Evolutionary conservation across 2,113 vertebrate species (phyloP).

Genomic region (Crotalus tigris): DNA sequence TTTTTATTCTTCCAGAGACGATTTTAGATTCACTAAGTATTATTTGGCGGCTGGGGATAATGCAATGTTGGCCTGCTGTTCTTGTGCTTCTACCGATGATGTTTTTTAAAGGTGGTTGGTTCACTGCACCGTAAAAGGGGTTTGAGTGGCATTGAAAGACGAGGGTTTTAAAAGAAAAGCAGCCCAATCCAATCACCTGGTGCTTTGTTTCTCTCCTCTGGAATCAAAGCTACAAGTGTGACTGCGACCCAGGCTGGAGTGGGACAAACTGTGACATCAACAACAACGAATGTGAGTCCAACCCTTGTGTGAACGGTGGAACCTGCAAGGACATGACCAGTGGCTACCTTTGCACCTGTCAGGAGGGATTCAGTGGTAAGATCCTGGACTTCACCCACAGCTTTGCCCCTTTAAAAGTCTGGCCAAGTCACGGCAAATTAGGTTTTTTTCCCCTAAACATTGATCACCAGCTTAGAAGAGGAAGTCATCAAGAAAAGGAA

Average conservation of each 20-base stretch:
- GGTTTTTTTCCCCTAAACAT: no score
- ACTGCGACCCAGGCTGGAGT: conserved; percentile 90
- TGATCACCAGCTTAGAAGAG: not conserved
- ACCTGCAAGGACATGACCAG: conserved; percentile 95
- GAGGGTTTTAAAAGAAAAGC: not conserved
- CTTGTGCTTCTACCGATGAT: not conserved
- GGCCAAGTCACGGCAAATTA: not conserved
- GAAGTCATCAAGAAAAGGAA: not conserved
- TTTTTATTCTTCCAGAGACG: not conserved
- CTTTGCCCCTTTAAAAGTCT: not conserved
- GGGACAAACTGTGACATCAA: conserved; percentile 92
- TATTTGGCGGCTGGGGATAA: not conserved
- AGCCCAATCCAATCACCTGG: not conserved
- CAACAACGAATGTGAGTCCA: conserved; percentile 93
- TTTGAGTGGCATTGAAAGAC: not conserved
- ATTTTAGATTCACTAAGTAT: not conserved
- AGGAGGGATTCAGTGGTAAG: conserved; percentile 90
- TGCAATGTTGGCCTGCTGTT: not conserved
- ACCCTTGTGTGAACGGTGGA: conserved; percentile 91
- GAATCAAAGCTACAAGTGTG: conserved; percentile 80
- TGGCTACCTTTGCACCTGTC: conserved; percentile 90
- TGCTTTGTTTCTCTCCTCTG: conserved; percentile 1
- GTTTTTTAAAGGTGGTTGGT: not conserved
- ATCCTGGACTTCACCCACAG: not conserved
- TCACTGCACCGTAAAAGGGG: not conserved